Evolutionary conservation across 2,888 invertebrate species (phyloP).

Genomic region (Tuta absoluta): DNA sequence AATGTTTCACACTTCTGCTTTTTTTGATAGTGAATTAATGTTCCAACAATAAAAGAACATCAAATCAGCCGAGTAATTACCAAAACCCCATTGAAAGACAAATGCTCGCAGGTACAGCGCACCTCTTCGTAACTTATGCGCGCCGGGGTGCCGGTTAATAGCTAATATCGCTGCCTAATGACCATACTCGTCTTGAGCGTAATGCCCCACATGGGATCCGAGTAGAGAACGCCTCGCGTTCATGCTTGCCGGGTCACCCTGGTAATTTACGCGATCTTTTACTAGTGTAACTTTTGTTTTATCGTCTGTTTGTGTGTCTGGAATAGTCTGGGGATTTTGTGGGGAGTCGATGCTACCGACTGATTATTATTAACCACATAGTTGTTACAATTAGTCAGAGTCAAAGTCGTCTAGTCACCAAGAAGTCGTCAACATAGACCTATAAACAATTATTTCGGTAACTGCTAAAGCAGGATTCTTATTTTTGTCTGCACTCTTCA

Average conservation of each 20-base stretch:
- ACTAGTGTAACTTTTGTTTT: constrained; percentile 37
- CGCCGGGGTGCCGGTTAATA: constrained; percentile 73
- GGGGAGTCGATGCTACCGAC: constrained; percentile 5
- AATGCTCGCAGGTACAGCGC: constrained; percentile 48
- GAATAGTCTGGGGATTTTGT: not conserved
- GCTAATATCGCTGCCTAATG: constrained; percentile 81
- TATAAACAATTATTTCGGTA: not conserved
- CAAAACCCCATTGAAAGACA: constrained; percentile 59
- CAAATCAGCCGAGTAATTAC: constrained; percentile 41
- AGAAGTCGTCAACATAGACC: not conserved
- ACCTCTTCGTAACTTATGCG: constrained; percentile 64
- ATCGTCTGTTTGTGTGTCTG: constrained; percentile 32
- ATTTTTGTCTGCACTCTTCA: not conserved
- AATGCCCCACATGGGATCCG: constrained; percentile 72
- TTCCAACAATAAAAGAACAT: constrained; percentile 11
- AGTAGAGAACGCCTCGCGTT: constrained; percentile 49
- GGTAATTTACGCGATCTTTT: constrained; percentile 53
- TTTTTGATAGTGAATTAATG: constrained; percentile 9
- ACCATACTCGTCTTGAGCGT: constrained; percentile 75
- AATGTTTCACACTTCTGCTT: constrained; percentile 9
- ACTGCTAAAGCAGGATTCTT: not conserved
- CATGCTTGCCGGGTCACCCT: constrained; percentile 46
- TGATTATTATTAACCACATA: too few species aligned
- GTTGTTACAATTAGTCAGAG: too few species aligned
- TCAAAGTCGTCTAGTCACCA: too few species aligned